Evolutionary conservation across 2,888 invertebrate species (phyloP), one percentile per base, ranked within the genome.

Genomic region (Andrena dorsata): DNA sequence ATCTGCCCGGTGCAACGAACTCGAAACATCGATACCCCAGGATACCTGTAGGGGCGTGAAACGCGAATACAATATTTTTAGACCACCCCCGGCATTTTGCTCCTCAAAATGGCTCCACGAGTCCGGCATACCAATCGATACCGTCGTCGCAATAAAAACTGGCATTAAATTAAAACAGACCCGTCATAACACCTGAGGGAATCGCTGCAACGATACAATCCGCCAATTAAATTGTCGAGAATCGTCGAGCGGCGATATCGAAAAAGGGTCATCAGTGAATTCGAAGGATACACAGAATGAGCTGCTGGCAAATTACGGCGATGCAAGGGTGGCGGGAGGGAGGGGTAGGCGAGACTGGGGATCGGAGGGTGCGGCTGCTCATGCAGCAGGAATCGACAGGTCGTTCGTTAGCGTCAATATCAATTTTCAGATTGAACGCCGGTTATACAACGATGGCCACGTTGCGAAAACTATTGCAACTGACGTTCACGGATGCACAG

Each of bases 381-480:
- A 23, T 73, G 71, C 84, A 79, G 72, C 76, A 66, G 68, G 63
- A 82, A 87, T 82, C 87, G 82, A 85, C 86, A 82, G 75, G 76
- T 79, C 87, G 82, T 85, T 87, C 77, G 85, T 86, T 85, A 87
- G 78, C 75, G 80, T 87, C 87, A 41, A 77, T 87, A 83, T 87
- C 76, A 87, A 87, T 83, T 85, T 87, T 81, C 83, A 77, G 81
- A 87, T 83, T 87, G 87, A 87, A 87, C 76, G 61, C 61, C 61
- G 70, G 78, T 79, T 82, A 82, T 76, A 76, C 60, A 73, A 41
- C 41, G n/a, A 23, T 20, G 63, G n/a, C 49, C 2, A 53, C 51
- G 65, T 60, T 66, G 66, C 81, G 80, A 80, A 74, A 80, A 82
- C 70, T 80, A 80, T 82, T 70, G 60, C 41, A 58, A 68, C 49